Evolutionary conservation across 2,797 vertebrate species (phyloP).

Genomic region (Eulemur mongoz): DNA sequence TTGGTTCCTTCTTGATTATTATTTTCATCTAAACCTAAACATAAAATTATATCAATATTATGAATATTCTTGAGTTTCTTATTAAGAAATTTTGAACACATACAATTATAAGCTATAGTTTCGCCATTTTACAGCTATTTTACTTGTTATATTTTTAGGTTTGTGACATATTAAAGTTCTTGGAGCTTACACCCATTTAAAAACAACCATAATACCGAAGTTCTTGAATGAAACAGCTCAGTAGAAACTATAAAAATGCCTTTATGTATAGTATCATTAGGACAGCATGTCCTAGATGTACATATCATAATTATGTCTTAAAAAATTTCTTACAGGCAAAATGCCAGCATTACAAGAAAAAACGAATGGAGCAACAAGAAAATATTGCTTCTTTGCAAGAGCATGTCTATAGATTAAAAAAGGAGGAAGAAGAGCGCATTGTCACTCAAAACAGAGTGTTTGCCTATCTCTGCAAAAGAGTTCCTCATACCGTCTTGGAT

Average conservation of each 20-base stretch:
- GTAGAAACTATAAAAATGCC: not conserved
- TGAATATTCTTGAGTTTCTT: constrained; percentile 17
- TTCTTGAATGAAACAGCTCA: not conserved
- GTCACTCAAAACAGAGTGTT: constrained; percentile 86
- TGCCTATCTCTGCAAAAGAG: constrained; percentile 85
- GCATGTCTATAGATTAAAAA: constrained; percentile 84
- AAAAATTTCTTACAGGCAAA: constrained; percentile 79
- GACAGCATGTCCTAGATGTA: not conserved
- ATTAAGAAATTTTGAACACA: not conserved
- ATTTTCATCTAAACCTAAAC: constrained; percentile 22
- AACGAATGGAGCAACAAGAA: constrained; percentile 85
- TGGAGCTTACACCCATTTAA: constrained; percentile 5
- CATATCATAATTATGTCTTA: constrained; percentile 21
- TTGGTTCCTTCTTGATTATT: not conserved
- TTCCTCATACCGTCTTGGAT: constrained; percentile 84
- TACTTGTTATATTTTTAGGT: not conserved
- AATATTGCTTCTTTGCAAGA: constrained; percentile 86
- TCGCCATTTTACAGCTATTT: not conserved
- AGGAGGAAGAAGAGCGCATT: constrained; percentile 86
- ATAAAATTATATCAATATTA: not conserved
- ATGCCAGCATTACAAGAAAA: constrained; percentile 86
- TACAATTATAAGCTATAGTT: not conserved
- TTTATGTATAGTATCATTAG: not conserved
- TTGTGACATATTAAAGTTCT: not conserved
- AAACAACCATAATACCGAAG: not conserved